A percentile compares a stretch with the other conserved stretches of the same genome.
Conservation (phyloP, 2,113 vertebrate genomes). For the Callaeas wilsoni region DNA sequence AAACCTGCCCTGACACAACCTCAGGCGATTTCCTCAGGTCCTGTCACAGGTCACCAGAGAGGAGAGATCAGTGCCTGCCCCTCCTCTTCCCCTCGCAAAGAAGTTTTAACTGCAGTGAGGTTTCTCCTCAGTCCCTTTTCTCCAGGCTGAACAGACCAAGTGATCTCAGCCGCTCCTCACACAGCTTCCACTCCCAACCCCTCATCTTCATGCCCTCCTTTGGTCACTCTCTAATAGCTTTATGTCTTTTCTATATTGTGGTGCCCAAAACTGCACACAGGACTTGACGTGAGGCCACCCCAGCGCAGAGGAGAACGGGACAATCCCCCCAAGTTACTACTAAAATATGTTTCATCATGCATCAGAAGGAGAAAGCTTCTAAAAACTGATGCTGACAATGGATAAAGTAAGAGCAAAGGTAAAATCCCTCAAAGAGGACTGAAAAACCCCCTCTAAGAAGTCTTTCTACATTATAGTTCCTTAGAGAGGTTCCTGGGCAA, state of each 20-base stretch:
- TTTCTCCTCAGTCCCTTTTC: neutral
- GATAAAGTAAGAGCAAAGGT: neutral
- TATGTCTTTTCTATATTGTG: neutral
- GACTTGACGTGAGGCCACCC: rapidly evolving
- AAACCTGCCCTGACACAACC: neutral
- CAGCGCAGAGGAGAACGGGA: neutral
- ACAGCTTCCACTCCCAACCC: neutral
- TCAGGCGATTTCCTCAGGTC: neutral
- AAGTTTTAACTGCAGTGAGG: neutral
- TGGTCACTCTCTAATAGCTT: neutral
- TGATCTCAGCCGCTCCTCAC: neutral
- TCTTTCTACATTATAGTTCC: neutral
- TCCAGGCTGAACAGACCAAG: neutral
- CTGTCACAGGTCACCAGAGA: neutral
- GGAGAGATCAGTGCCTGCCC: neutral
- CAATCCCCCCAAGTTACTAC: neutral
- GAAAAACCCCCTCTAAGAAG: neutral
- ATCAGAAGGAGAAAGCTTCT: neutral
- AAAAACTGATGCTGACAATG: neutral
- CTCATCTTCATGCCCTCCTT: neutral
- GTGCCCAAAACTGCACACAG: neutral
- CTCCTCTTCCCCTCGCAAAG: rapidly evolving
- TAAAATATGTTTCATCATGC: neutral
- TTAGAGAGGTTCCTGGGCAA: neutral
- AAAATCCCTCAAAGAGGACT: neutral